Evolutionary conservation across 2,113 vertebrate genomes (phyloP).

Genomic region (Cavia porcellus): DNA sequence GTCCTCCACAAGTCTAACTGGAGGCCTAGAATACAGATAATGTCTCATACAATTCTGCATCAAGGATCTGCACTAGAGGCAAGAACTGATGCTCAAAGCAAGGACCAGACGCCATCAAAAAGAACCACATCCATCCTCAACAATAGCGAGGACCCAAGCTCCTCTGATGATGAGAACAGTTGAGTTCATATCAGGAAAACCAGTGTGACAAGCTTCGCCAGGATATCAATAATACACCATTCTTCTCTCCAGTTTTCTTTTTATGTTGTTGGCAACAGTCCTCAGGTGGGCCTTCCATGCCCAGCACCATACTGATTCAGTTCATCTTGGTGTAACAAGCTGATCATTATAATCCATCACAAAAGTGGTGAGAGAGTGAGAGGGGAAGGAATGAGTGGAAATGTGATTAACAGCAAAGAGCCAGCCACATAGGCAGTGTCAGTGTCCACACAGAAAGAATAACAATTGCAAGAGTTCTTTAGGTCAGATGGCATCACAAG

Average conservation of each 20-base stretch:
- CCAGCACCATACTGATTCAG: background rate
- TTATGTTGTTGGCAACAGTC: background rate
- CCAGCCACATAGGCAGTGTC: no score
- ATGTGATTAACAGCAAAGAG: background rate
- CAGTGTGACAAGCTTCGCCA: background rate
- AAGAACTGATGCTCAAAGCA: background rate
- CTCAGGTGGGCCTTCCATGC: background rate
- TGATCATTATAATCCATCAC: background rate
- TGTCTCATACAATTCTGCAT: background rate
- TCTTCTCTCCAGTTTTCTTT: background rate
- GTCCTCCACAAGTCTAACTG: background rate
- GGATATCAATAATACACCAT: background rate
- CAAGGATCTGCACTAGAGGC: background rate
- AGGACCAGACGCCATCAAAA: background rate
- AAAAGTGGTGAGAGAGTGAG: background rate
- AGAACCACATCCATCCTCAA: background rate
- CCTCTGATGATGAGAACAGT: background rate
- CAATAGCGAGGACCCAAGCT: background rate
- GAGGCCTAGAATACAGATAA: background rate
- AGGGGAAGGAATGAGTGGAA: background rate
- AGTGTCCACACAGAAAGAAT: accelerated
- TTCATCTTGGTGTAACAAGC: background rate
- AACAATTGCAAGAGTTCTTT: background rate
- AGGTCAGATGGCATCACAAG: background rate
- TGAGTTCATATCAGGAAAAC: background rate